These are phyloP conservation scores for Climacteris rufus DNA, from an alignment of 2,113 vertebrate genomes.

Conservation along the genomic window DNA sequence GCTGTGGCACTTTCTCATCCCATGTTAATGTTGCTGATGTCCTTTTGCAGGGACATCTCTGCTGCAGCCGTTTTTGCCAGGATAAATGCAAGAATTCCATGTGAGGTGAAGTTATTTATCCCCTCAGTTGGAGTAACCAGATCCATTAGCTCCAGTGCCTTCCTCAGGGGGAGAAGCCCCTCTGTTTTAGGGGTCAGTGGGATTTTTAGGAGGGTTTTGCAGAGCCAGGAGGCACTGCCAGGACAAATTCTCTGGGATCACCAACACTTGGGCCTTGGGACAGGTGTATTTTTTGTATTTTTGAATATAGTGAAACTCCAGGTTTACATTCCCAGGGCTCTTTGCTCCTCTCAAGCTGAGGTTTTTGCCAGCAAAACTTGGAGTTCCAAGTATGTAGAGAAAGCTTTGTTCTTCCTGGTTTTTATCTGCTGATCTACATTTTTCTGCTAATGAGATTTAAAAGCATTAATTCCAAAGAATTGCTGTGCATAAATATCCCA, in stretches of 20 bases:
- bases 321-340: background rate
- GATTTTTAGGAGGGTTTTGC: background rate
- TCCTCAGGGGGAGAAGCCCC: background rate
- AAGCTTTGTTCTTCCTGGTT: background rate
- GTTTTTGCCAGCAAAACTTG: background rate
- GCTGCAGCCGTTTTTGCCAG: background rate
- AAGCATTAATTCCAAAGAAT: background rate
- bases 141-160: background rate
- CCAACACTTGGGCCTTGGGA: rapidly evolving
- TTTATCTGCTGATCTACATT: background rate
- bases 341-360: background rate
- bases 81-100: background rate
- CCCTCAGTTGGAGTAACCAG: background rate
- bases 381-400: background rate
- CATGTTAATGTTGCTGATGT: background rate
- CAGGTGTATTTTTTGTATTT: background rate
- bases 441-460: background rate
- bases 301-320: background rate
- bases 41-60: background rate
- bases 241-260: background rate
- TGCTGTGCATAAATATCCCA: background rate
- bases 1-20: background rate
- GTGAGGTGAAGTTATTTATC: background rate
- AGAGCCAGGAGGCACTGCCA: background rate
- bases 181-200: background rate